These are phyloP conservation scores for Molossus alvarezi DNA, from an alignment of 2,797 vertebrate species.

Conservation along the genomic window DNA sequence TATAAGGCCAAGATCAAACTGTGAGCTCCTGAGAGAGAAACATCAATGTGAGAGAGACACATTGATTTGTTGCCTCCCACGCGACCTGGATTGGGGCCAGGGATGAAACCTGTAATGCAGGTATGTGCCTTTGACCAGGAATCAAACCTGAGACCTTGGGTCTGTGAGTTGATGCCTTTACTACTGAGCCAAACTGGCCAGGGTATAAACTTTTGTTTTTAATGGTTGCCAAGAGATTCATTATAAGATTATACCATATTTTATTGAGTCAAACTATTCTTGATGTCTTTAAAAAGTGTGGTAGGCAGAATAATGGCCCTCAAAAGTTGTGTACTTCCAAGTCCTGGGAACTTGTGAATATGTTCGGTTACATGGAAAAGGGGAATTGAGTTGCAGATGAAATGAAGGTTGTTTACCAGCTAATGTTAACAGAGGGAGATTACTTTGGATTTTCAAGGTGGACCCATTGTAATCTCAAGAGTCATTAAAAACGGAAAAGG, in stretches of 20 bases:
- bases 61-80: no score
- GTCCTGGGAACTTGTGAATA: not conserved
- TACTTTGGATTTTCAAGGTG: not conserved
- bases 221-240: not conserved
- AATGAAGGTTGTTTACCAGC: not conserved
- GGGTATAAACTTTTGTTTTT: not conserved
- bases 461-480: no score
- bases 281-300: not conserved
- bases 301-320: not conserved
- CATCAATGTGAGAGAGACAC: no score
- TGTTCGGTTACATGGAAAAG: not conserved
- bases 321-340: not conserved
- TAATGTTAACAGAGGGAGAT: not conserved
- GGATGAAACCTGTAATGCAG: no score
- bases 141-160: no score
- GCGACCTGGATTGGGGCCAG: no score
- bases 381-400: not conserved
- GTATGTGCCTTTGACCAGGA: no score
- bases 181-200: no score
- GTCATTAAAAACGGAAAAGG: not conserved
- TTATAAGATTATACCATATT: not conserved
- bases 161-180: no score
- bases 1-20: not conserved
- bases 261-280: conserved; percentile 20
- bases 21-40: not conserved